Base-by-base conservation (phyloP, 2,888 invertebrate genomes). In the Cheilosia scutellata region DNA sequence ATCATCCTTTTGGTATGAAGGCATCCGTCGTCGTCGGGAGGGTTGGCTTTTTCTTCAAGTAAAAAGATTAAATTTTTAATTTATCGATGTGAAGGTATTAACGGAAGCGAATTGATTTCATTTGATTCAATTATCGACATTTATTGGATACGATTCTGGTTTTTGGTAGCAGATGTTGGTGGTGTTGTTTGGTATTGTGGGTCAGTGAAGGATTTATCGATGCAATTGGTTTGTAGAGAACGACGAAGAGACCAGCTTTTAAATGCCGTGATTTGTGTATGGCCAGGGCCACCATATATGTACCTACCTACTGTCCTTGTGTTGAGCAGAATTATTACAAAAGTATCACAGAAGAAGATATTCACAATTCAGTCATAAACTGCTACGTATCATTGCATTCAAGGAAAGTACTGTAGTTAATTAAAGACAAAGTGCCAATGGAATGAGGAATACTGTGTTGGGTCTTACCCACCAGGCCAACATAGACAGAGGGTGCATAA, bases 61-160 rank as follows among this genome's bases (percentile, higher is more conserved):
- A 5, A 44, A 44, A 2, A 44, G 16, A 44, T 47, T 47, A 47
- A 47, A 37, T 37, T 37, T 47, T 66, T 72, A 86, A 82, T 86
- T 82, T 86, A 86, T 86, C 62, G 63, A 62, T 68, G 33, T 33
- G 66, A 62, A 55, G 62, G 82, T 71, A 86, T 86, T 86, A 82
- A 86, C 86, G 76, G 86, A 82, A 86, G 86, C 86, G 82, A 86
- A 82, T 86, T 86, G 86, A 86, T 86, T 86, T 86, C 62, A 82
- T 71, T 86, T 86, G 62, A 82, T 82, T 86, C 82, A 86, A 82
- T 86, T 77, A 82, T 72, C 82, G 76, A 82, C 80, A 68, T 86
- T 82, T 86, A 86, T 82, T 82, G 63, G 80, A 71, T 33, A 4
- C 29, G 66, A 72, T 49, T 83, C 11, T n/a, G 25, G 20, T 25